Base-by-base conservation (phyloP, 1,140 invertebrate genomes). In the Rhyacophila brunnea region DNA sequence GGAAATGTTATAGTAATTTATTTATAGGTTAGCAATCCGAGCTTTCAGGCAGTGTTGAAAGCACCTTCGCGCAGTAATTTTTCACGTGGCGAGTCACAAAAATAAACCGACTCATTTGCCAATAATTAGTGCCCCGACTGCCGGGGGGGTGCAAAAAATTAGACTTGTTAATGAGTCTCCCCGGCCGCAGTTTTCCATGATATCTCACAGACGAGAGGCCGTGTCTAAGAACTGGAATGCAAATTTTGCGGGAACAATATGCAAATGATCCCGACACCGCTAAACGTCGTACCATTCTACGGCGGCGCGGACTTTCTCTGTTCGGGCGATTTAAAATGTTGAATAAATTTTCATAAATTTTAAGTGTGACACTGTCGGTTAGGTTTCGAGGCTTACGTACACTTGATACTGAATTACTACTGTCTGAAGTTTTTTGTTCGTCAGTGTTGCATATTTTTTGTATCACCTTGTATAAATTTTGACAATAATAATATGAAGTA, bases 261-360 rank as follows among this genome's bases (percentile, higher is more conserved):
- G 61, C 44, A 64, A 59, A 64, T 64, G 52, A 28, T 23, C n/a
- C 57, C 53, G 51, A 58, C 60, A 63, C 56, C 40, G 61, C 61
- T 64, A 64, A 64, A 64, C 50, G 61, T 59, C 58, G 36, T 48
- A 43, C 54, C 57, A 51, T 59, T 46, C 55, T 51, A 48, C 23
- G 44, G 54, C 44, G 43, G 36, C 44, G 42, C 44, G 40, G 18
- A 43, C 47, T 20, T 34, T 19, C 42, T 17, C 23, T 36, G 42
- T 48, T 35, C 19, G 47, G 47, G 48, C 61, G 56, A 64, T 64
- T 64, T 64, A 64, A 64, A 64, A 59, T 32, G 56, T 59, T 58
- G 61, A 64, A 64, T 64, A 64, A 36, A 64, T 64, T 64, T 64
- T 64, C 56, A 64, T 64, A 64, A 64, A 64, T 64, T 64, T 54